Conservation (phyloP, 2,113 vertebrate genomes). For the Oenanthe melanoleuca region DNA sequence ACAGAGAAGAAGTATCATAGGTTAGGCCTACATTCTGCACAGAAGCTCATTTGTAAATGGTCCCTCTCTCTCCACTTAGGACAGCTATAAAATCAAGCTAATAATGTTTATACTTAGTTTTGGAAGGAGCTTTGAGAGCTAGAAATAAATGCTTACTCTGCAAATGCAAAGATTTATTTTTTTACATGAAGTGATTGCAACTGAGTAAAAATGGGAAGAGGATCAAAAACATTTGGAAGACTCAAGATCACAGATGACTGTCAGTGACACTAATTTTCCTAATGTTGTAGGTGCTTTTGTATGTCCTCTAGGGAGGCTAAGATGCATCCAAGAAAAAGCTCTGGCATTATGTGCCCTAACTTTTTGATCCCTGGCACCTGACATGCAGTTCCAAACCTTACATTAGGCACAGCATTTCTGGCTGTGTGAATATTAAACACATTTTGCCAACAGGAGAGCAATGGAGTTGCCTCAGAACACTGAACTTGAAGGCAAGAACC, state of each 20-base stretch:
- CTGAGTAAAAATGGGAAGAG: background rate
- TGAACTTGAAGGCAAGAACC: background rate
- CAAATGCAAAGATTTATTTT: constrained; percentile 35
- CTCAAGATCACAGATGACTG: background rate
- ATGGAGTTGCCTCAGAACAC: background rate
- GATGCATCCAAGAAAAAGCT: background rate
- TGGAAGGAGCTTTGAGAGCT: constrained; percentile 19
- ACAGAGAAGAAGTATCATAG: background rate
- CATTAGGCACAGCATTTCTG: background rate
- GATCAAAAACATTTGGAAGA: constrained; percentile 18
- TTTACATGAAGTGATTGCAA: constrained; percentile 7
- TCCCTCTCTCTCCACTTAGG: background rate
- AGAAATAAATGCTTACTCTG: constrained; percentile 35
- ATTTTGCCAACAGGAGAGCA: background rate
- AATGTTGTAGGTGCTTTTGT: background rate
- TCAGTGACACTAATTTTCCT: background rate
- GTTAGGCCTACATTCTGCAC: background rate
- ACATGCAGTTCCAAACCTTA: background rate
- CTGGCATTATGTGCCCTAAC: background rate
- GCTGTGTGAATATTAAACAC: background rate
- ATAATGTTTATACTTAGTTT: constrained; percentile 39
- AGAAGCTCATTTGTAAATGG: constrained; percentile 24
- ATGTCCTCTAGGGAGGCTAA: background rate
- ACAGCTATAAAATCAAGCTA: constrained; percentile 31
- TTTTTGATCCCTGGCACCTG: background rate